These are phyloP conservation scores for Doris montereyensis DNA, from an alignment of 2,888 invertebrate genomes.

Conservation along the genomic window DNA sequence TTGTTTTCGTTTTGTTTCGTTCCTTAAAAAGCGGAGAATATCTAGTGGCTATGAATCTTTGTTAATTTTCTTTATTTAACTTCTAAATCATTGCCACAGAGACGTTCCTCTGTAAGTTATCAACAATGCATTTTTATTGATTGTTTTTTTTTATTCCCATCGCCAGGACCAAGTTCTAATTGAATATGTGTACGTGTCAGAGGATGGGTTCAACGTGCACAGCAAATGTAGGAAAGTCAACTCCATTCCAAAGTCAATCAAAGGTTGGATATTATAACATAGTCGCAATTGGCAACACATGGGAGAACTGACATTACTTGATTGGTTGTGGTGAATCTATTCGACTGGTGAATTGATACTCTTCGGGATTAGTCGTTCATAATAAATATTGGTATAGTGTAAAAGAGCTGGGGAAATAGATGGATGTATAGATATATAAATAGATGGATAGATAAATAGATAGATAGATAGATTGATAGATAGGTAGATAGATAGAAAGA, in stretches of 20 bases:
- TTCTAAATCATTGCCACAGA: not conserved
- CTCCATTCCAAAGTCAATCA: constrained; percentile 21
- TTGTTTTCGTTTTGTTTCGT: too few relatives aligned
- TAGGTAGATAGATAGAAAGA: too few relatives aligned
- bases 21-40: too few relatives aligned
- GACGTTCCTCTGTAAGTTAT: not conserved
- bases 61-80: too few relatives aligned
- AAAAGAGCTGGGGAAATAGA: not conserved
- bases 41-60: too few relatives aligned
- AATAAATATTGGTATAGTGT: not conserved
- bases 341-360: not conserved
- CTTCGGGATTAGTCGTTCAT: too few relatives aligned
- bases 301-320: not conserved
- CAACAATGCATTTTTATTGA: too few relatives aligned
- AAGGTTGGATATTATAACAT: constrained; percentile 34
- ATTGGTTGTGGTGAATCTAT: not conserved
- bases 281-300: not conserved
- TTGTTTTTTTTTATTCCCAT: not conserved
- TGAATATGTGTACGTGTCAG: constrained; percentile 45
- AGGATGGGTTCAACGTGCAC: constrained; percentile 42
- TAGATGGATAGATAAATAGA: too few relatives aligned
- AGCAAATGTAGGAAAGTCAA: constrained; percentile 44
- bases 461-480: too few relatives aligned
- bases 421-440: too few relatives aligned
- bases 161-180: constrained; percentile 37